Base-by-base conservation (phyloP, 2,797 vertebrate species). In the Girardinus metallicus region DNA sequence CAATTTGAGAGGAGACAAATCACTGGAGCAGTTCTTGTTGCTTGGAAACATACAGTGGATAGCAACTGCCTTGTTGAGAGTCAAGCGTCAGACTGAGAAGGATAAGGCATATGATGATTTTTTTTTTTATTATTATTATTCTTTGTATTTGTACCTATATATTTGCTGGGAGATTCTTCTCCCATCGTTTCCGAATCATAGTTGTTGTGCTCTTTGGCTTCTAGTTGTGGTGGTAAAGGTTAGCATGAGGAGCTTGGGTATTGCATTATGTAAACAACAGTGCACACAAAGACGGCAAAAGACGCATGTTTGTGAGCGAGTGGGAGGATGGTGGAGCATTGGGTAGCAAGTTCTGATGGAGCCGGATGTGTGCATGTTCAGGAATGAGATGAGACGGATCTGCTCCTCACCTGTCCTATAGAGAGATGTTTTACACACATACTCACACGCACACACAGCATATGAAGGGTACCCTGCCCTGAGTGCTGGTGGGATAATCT, bases 381-480 rank as follows among this genome's bases (percentile, higher is more conserved):
- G 92, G 93, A 95, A 95, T 95, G 87, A 91, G 93, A 95, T 95
- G 92, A 94, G 92, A 84, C 82, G 85, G 91, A 93, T 94, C 87
- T 94, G 89, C 88, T 89, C 76, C 85, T 94, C 94, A 93, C 92
- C 91, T 93, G 90, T 91, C 90, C 87, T 85, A 85, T 82, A 87
- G 84, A 90, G 80, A 86, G 77, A 31, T 39, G 49, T 74, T 75
- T 85, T 36, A 80, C 71, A 78, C 51, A 82, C 62, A 80, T 57
- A 75, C 43, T 73, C 64, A 78, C 62, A 80, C 7, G 55, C 5
- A 78, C 10, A 64, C 66, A 75, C n/a, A 26, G n/a, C 55, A 80
- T 74, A 88, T 88, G 72, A 85, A 81, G 84, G 83, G 80, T 84
- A 86, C 81, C 71, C 79, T 88, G 84, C 85, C 85, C 85, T 81